Evolutionary conservation across 2,113 vertebrate species (phyloP).

Genomic region (Poeciliopsis occidentalis): DNA sequence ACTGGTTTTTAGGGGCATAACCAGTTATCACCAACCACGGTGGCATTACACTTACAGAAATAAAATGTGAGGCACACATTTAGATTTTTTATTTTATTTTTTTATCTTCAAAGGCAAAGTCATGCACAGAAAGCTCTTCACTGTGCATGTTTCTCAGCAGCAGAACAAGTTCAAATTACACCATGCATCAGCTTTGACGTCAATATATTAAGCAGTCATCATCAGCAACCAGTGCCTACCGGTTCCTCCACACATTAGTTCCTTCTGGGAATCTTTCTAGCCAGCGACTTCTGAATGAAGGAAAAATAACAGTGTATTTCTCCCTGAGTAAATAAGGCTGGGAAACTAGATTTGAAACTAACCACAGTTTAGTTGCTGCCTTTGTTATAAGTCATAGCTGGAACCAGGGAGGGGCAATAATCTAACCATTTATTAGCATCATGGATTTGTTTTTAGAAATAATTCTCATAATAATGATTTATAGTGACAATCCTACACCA

Average conservation of each 20-base stretch:
- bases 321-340: slow-evolving; percentile 16
- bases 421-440: neutral
- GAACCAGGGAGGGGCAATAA: neutral
- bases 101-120: too few relatives aligned
- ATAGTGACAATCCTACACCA: neutral
- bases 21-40: too few relatives aligned
- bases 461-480: neutral
- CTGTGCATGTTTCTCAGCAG: neutral
- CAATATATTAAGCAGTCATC: neutral
- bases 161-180: slow-evolving; percentile 8
- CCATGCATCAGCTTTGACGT: slow-evolving; percentile 17
- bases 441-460: neutral
- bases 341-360: slow-evolving; percentile 14
- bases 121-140: too few relatives aligned
- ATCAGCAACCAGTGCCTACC: slow-evolving; percentile 5
- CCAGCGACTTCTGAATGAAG: slow-evolving; percentile 14
- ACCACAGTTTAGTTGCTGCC: neutral
- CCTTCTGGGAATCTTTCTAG: slow-evolving; percentile 11
- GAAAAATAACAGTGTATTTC: neutral
- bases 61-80: too few relatives aligned
- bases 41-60: too few relatives aligned
- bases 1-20: too few relatives aligned
- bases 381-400: slow-evolving; percentile 12
- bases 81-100: too few relatives aligned
- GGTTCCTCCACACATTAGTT: slow-evolving; percentile 15